Evolutionary conservation across 2,797 vertebrate species (phyloP), one percentile per base, ranked within the genome.

Genomic region (Kryptolebias ocellatus): DNA sequence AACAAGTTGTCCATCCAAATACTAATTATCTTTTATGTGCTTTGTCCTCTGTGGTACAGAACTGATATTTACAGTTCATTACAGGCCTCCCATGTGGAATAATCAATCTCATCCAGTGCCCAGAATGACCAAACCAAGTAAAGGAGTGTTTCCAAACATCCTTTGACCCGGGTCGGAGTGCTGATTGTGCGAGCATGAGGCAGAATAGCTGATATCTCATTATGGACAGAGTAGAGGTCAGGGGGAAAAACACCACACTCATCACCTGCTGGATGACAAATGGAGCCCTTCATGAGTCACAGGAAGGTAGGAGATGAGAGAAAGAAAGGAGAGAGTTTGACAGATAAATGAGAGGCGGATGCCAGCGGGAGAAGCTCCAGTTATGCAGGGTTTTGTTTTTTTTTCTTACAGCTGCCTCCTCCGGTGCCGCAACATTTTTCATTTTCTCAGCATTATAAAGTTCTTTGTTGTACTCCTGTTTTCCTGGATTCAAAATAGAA

Each of bases 221-320:
- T 89, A 87, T 70, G 57, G 72, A 55, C 44, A 27, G 67, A 73
- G 56, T 70, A 73, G 85, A 84, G 85, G 90, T 92, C 89, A 86
- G 67, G 60, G 72, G 77, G 69, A 78, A 84, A 85, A 78, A 81
- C 73, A 78, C 45, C 58, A 67, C 80, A 64, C 83, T 86, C 76
- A 76, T 90, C 86, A 86, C 82, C 83, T 71, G 79, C 78, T 44
- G 74, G 73, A 86, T 87, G 85, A 89, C 72, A 85, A 90, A 92
- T 89, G 76, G 85, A 84, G 56, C 73, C 73, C 72, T 78, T 79
- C 80, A 64, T 52, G 67, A 80, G 55, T 55, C 65, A 64, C 53
- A 24, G 71, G 72, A 79, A 50, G 39, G 53, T 67, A 66, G 68
- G 74, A 78, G 69, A 83, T 58, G 72, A 76, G 61, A 72, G 44